A percentile compares a stretch with the other conserved stretches of the same genome.
Evolutionary conservation across 2,113 vertebrate genomes (phyloP).

Genomic region (Pardalotus punctatus): DNA sequence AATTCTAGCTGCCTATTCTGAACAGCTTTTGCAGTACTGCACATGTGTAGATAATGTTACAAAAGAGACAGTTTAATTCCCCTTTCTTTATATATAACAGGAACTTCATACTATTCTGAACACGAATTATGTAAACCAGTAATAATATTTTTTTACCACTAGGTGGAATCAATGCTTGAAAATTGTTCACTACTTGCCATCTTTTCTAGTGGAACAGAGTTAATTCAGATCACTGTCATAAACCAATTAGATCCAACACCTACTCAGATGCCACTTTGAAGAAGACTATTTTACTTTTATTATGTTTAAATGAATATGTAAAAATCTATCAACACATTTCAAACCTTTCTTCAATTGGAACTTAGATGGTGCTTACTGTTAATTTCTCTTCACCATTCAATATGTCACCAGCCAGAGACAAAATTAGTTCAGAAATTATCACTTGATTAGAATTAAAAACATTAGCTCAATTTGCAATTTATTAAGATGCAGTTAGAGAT

Average conservation of each 20-base stretch:
- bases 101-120: neutral
- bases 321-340: slow-evolving; percentile 17
- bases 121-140: neutral
- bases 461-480: neutral
- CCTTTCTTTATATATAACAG: neutral
- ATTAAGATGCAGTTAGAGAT: neutral
- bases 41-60: neutral
- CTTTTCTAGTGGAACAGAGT: neutral
- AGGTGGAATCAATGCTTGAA: slow-evolving; percentile 52
- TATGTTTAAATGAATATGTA: neutral
- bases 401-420: neutral
- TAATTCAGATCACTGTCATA: neutral
- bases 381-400: neutral
- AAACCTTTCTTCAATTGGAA: neutral
- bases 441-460: slow-evolving; percentile 49
- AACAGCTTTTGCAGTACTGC: neutral
- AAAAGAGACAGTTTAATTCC: neutral
- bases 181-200: neutral
- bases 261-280: neutral
- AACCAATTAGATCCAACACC: neutral
- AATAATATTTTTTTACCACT: slow-evolving; percentile 38
- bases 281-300: neutral
- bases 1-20: neutral
- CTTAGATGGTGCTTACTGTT: neutral
- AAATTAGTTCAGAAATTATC: slow-evolving; percentile 35